Base-by-base conservation (phyloP, 2,888 invertebrate species). In the Chesias legatella region DNA sequence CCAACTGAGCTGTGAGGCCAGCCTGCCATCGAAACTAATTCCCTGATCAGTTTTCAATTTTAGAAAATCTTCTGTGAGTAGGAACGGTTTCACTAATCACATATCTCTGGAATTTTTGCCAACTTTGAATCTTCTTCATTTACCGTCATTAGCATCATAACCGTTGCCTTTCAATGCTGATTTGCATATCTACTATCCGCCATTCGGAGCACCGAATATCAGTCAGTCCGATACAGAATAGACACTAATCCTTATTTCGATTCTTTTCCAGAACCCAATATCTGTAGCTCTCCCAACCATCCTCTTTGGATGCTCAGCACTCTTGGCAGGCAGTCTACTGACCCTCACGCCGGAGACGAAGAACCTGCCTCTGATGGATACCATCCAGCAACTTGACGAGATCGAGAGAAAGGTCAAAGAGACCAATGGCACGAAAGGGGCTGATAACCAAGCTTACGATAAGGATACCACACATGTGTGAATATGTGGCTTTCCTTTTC, bases 291-390 rank as follows among this genome's bases (percentile, higher is more conserved):
- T 90, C 0, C 89, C 89, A 0, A 56, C 81, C 1, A 57, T 84
- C 21, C 68, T 83, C 20, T 90, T 89, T 52, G 82, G 83, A 0
- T 63, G 61, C 1, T 67, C 79, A 7, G 70, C 88, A 0, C 35
- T 79, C 3, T 33, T 73, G 2, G 57, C 84, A 0, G 79, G 84
- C 0, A 13, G 66, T 1, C 63, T 77, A 0, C 50, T 81, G 1
- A 58, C 54, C 8, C 46, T 77, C 0, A 80, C 79, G 7, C 82
- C 84, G 0, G 84, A 85, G 59, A 85, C 84, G 0, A 81, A 68
- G 43, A 66, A 66, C 8, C 43, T 68, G 8, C 78, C 83, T 0
- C 73, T 85, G 1, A 64, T 74, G 58, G 80, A 81, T 53, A 84
- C 83, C 1, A 73, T 84, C 10, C 67, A 68, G 1, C 79, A 85